These are phyloP conservation scores for Cistogaster globosa DNA, from an alignment of 2,888 invertebrate species.

Conservation along the genomic window DNA sequence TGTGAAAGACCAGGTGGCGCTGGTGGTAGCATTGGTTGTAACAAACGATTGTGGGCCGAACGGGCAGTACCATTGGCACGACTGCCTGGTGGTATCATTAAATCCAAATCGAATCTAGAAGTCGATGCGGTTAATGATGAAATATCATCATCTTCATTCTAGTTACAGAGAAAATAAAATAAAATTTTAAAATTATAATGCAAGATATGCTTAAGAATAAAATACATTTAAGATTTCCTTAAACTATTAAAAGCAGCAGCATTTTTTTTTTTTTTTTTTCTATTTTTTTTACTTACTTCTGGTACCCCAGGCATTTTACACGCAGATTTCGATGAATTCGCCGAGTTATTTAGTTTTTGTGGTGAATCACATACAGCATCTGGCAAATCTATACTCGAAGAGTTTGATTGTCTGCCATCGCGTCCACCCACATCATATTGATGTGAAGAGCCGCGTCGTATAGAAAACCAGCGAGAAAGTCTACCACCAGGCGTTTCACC, in stretches of 20 bases:
- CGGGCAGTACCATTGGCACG: slow-evolving; percentile 81
- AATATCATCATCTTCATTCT: slow-evolving; percentile 79
- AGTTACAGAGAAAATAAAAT: neutral
- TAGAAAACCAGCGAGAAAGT: slow-evolving; percentile 94
- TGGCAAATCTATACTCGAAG: slow-evolving; percentile 80
- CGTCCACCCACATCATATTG: slow-evolving; percentile 89
- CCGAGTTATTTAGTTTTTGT: slow-evolving; percentile 76
- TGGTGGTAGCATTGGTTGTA: slow-evolving; percentile 89
- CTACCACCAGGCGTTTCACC: slow-evolving; percentile 89
- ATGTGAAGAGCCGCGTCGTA: slow-evolving; percentile 91
- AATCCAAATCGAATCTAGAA: slow-evolving; percentile 79
- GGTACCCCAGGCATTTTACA: slow-evolving; percentile 91
- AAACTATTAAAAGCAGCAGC: neutral
- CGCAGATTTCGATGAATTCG: slow-evolving; percentile 72
- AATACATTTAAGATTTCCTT: slow-evolving; percentile 19
- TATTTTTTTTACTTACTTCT: slow-evolving; percentile 85
- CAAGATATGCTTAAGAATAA: neutral
- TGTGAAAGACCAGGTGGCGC: slow-evolving; percentile 91
- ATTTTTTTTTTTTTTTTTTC: neutral
- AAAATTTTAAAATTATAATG: neutral
- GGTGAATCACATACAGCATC: slow-evolving; percentile 77
- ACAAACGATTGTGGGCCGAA: slow-evolving; percentile 78
- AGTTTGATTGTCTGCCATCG: slow-evolving; percentile 81
- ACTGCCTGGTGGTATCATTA: slow-evolving; percentile 80
- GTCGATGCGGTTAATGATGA: slow-evolving; percentile 72